Percentiles rank a stretch among this genome's conserved stretches.
Evolutionary conservation across 2,888 invertebrate genomes (phyloP).

Genomic region (Pristionchus entomophagus): DNA sequence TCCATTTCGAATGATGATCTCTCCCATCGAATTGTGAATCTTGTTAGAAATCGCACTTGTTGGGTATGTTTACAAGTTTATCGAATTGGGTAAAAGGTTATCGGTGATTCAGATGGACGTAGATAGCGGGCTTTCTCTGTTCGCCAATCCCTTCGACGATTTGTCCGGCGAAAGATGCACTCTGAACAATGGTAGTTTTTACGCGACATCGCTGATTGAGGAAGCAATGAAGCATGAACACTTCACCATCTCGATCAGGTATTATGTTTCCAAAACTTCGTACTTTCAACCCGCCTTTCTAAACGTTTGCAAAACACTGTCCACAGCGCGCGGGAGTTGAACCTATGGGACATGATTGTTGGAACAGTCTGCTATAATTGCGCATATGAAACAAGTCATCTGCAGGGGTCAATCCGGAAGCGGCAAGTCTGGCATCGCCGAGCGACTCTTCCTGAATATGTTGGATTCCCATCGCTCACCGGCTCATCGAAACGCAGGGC

Average conservation of each 20-base stretch:
- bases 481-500: not conserved
- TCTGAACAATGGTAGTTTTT: not conserved
- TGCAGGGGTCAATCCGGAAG: conserved; percentile 23
- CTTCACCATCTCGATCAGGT: conserved; percentile 13
- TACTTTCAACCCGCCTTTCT: too few relatives aligned
- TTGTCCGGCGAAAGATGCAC: conserved; percentile 51
- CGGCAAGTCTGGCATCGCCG: not conserved
- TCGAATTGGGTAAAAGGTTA: too few relatives aligned
- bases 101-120: not conserved
- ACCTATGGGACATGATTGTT: too few relatives aligned
- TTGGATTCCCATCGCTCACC: not conserved
- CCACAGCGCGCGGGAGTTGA: too few relatives aligned
- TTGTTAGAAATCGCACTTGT: not conserved
- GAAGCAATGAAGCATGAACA: conserved; percentile 8
- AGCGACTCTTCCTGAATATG: not conserved
- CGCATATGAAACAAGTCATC: not conserved
- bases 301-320: too few relatives aligned
- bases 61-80: not conserved
- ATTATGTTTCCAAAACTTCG: not conserved
- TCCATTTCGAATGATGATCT: not conserved
- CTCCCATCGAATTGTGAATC: not conserved
- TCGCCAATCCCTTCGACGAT: conserved; percentile 61
- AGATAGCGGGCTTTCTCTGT: not conserved
- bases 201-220: not conserved
- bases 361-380: too few relatives aligned